These are phyloP conservation scores for Gobionotothen gibberifrons DNA, from an alignment of 2,797 vertebrate genomes.

Conservation along the genomic window DNA sequence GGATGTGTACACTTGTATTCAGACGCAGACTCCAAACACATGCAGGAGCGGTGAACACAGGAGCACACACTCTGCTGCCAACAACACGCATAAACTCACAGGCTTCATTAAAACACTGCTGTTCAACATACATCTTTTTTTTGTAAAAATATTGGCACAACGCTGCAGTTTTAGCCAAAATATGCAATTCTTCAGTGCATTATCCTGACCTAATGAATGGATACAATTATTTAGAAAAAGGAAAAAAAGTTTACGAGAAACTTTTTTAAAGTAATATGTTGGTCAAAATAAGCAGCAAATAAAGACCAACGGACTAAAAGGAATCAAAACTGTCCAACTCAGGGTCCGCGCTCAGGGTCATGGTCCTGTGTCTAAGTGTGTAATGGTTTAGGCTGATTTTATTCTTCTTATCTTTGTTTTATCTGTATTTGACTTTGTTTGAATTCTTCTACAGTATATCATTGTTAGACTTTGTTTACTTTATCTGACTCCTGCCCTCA, in stretches of 20 bases:
- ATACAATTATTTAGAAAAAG: conserved; percentile 1
- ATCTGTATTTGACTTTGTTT: neutral
- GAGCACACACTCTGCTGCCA: conserved; percentile 15
- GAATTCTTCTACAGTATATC: too few relatives aligned
- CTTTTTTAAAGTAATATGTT: neutral
- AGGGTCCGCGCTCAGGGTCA: neutral
- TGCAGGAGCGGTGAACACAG: neutral
- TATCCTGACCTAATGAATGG: neutral
- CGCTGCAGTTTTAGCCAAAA: neutral
- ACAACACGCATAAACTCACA: neutral
- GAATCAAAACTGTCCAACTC: neutral
- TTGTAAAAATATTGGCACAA: neutral
- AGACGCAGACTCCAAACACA: conserved; percentile 40
- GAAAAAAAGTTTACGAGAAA: neutral
- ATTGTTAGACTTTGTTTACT: too few relatives aligned
- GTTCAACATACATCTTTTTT: neutral
- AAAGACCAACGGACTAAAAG: neutral
- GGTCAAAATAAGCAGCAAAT: neutral
- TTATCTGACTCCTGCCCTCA: too few relatives aligned
- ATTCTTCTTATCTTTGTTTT: too few relatives aligned
- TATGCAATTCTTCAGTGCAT: neutral
- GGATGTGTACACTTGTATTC: conserved; percentile 59
- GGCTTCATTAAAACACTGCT: conserved; percentile 11
- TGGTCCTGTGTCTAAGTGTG: neutral
- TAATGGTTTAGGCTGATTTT: too few relatives aligned